phyloP scores from a whole-genome alignment of 2,797 vertebrate species.

The Anableps anableps region DNA sequence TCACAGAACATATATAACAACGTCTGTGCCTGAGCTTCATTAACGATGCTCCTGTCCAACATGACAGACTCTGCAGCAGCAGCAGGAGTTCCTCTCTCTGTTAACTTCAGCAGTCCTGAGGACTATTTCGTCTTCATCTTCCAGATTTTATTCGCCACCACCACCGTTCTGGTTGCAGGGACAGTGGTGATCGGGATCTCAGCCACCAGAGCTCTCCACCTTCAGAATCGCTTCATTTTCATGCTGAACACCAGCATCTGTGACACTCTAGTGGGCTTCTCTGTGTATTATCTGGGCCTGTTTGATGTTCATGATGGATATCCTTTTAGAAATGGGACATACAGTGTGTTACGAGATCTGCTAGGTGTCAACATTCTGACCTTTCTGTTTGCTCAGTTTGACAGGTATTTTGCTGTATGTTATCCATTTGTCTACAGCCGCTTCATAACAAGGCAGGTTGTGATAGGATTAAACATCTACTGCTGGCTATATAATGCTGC shows the following conservation, averaged over 20 bases:
- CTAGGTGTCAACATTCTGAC: conserved; percentile 62
- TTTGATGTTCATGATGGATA: conserved; percentile 72
- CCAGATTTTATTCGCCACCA: conserved; percentile 75
- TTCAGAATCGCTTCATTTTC: conserved; percentile 81
- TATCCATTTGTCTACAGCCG: conserved; percentile 61
- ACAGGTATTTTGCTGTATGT: conserved; percentile 63
- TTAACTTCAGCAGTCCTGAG: conserved; percentile 70
- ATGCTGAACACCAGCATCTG: conserved; percentile 81
- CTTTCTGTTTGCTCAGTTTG: conserved; percentile 72
- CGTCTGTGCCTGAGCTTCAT: background rate
- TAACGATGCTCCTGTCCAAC: conserved; percentile 55
- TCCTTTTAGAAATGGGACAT: conserved; percentile 57
- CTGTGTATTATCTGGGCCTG: conserved; percentile 61
- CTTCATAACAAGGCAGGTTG: conserved; percentile 53
- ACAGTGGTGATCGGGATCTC: conserved; percentile 67
- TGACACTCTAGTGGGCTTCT: conserved; percentile 61
- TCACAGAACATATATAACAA: background rate
- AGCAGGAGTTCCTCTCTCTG: conserved; percentile 62
- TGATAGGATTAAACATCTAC: conserved; percentile 63
- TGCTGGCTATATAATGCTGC: conserved; percentile 71
- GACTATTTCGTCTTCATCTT: conserved; percentile 76
- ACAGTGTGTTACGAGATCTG: conserved; percentile 38
- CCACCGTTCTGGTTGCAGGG: conserved; percentile 62
- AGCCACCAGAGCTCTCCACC: conserved; percentile 60
- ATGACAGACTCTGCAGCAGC: conserved; percentile 15